A percentile compares a stretch with the other conserved stretches of the same genome.
phyloP scores from a whole-genome alignment of 2,888 invertebrate genomes.

The Lapara coniferarum region DNA sequence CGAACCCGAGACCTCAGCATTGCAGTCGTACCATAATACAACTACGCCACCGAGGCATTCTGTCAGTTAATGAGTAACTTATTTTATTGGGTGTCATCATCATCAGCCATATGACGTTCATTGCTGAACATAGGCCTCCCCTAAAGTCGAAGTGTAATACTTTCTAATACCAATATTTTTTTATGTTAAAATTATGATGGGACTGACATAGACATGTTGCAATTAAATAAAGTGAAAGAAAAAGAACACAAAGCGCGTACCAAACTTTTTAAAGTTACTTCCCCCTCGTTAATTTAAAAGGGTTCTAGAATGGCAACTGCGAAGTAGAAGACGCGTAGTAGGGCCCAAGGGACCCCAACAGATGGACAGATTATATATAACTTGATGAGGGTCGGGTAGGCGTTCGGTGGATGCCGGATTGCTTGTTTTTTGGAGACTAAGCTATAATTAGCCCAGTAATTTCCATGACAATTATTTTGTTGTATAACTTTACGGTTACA shows the following conservation, averaged over 20 bases:
- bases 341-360: not conserved
- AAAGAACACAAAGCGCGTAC: not conserved
- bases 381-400: conserved; percentile 8
- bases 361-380: conserved; percentile 14
- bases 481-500: too few species aligned
- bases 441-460: not conserved
- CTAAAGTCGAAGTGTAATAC: too few species aligned
- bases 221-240: not conserved
- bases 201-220: too few species aligned
- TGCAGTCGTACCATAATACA: too few species aligned
- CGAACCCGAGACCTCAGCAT: too few species aligned
- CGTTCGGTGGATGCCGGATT: not conserved
- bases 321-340: not conserved
- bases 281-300: not conserved
- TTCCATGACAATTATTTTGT: not conserved
- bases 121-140: too few species aligned
- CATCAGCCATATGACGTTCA: too few species aligned
- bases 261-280: not conserved
- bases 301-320: not conserved
- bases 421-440: not conserved
- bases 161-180: too few species aligned
- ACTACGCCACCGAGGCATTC: too few species aligned
- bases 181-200: too few species aligned
- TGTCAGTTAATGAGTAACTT: too few species aligned
- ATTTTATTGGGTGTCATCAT: too few species aligned